Evolutionary conservation across 2,797 vertebrate genomes (phyloP).

Genomic region (Neoniphon sammara): DNA sequence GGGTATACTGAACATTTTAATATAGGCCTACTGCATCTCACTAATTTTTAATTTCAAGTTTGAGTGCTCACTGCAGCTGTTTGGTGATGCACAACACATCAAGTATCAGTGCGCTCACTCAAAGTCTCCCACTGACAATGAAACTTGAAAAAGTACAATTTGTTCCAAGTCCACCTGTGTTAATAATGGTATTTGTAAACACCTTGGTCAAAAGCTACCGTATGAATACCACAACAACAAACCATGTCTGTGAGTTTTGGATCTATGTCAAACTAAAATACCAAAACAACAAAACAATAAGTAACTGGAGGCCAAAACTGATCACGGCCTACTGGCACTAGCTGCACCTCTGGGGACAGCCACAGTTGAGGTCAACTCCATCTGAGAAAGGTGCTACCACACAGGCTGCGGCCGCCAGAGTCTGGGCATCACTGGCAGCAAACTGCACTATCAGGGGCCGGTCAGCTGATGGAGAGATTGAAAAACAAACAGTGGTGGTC

Average conservation of each 20-base stretch:
- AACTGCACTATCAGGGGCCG: conserved; percentile 95
- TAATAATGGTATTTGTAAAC: no score
- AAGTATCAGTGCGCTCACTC: no score
- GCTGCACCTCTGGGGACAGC: conserved; percentile 95
- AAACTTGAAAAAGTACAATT: no score
- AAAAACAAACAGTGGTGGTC: not conserved
- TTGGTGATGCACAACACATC: no score
- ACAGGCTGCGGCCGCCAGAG: conserved; percentile 90
- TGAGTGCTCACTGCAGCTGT: no score
- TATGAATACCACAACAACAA: not conserved
- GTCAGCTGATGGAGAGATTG: conserved; percentile 82
- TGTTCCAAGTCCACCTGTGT: no score
- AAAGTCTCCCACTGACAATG: no score
- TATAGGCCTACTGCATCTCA: no score
- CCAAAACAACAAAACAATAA: not conserved
- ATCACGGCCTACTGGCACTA: conserved; percentile 6
- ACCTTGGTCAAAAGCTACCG: not conserved
- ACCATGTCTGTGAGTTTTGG: no score
- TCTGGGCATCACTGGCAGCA: conserved; percentile 92
- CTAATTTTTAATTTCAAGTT: no score
- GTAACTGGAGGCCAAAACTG: not conserved
- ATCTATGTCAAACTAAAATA: not conserved
- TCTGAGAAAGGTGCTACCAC: conserved; percentile 91
- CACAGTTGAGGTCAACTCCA: conserved; percentile 97
- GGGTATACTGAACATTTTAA: no score